Evolutionary conservation across 2,113 vertebrate species (phyloP).

Genomic region (Lepus timidus): DNA sequence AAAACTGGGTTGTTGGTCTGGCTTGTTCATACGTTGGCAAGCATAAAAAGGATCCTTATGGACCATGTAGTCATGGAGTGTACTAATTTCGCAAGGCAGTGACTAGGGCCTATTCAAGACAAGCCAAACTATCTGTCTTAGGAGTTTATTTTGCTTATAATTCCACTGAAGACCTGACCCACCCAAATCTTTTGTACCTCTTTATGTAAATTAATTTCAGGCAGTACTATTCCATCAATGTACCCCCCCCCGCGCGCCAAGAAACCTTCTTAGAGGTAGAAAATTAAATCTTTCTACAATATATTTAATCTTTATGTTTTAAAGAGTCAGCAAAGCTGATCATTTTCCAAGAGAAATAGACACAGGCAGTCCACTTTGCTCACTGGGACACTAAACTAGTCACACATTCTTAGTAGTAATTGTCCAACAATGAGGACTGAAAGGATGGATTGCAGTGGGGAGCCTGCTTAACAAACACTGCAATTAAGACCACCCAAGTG

Average conservation of each 20-base stretch:
- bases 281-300: constrained; percentile 67
- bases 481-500: constrained; percentile 62
- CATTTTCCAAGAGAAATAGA: constrained; percentile 39
- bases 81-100: constrained; percentile 62
- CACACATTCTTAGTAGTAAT: constrained; percentile 41
- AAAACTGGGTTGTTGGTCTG: constrained; percentile 8
- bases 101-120: constrained; percentile 54
- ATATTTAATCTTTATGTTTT: constrained; percentile 51
- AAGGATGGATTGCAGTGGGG: constrained; percentile 50
- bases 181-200: constrained; percentile 40
- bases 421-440: constrained; percentile 39
- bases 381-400: constrained; percentile 39
- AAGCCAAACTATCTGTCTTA: constrained; percentile 42
- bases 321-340: constrained; percentile 52
- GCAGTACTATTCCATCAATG: background rate
- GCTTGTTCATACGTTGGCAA: constrained; percentile 35
- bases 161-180: constrained; percentile 27
- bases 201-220: constrained; percentile 48
- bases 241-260: background rate
- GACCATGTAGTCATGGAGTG: background rate
- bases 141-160: constrained; percentile 29
- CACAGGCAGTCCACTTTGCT: constrained; percentile 20
- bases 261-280: constrained; percentile 25
- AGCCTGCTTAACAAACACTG: constrained; percentile 64
- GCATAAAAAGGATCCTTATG: constrained; percentile 41